phyloP scores from a whole-genome alignment of 1,140 invertebrate genomes.

The Bombus superbus region DNA sequence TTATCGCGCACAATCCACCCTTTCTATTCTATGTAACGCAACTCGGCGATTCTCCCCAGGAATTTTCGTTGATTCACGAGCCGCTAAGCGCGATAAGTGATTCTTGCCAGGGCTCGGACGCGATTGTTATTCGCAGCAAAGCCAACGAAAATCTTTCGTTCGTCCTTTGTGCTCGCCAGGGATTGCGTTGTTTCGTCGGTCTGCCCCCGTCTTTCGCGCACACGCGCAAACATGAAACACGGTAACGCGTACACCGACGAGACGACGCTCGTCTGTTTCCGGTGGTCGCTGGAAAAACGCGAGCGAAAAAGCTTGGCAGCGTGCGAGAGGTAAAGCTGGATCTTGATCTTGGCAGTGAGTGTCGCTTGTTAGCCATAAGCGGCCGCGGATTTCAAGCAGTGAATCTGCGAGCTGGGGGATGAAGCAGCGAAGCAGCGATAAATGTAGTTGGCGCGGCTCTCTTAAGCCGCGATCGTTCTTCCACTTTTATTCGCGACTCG shows the following conservation, averaged over 20 bases:
- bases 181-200: neutral
- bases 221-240: too few relatives aligned
- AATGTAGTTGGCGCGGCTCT: conserved; percentile 72
- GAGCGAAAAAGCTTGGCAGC: neutral
- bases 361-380: neutral
- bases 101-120: conserved; percentile 58
- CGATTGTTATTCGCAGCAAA: conserved; percentile 37
- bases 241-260: neutral
- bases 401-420: too few relatives aligned
- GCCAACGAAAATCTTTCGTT: conserved; percentile 41
- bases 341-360: conserved; percentile 70
- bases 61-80: conserved; percentile 39
- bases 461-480: conserved; percentile 58
- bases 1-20: conserved; percentile 18
- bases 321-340: conserved; percentile 45
- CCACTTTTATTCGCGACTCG: neutral
- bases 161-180: conserved; percentile 29
- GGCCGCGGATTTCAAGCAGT: too few relatives aligned
- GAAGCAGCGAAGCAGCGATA: conserved; percentile 45
- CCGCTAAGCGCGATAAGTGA: conserved; percentile 69
- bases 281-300: neutral
- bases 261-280: neutral
- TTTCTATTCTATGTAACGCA: neutral
- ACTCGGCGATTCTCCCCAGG: conserved; percentile 13
- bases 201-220: neutral